These are phyloP conservation scores for Melieria picta DNA, from an alignment of 2,888 invertebrate genomes.

Conservation along the genomic window DNA sequence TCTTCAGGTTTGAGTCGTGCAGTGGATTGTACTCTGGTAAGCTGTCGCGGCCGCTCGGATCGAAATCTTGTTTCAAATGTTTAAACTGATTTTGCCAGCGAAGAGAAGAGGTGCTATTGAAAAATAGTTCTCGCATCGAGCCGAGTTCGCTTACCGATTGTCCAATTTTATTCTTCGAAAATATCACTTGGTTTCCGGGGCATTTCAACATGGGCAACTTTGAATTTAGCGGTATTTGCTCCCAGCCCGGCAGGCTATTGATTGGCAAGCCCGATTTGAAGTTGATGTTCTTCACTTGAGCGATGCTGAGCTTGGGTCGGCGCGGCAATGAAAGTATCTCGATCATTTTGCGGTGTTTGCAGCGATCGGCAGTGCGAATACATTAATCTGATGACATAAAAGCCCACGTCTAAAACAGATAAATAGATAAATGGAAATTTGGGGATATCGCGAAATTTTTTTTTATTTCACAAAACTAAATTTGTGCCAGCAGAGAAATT, in stretches of 20 bases:
- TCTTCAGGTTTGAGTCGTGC: constrained; percentile 71
- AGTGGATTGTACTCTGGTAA: constrained; percentile 69
- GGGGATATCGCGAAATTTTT: background rate
- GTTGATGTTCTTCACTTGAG: constrained; percentile 38
- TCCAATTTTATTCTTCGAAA: constrained; percentile 64
- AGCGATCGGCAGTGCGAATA: too few species aligned
- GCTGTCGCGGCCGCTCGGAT: constrained; percentile 52
- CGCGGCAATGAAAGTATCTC: constrained; percentile 58
- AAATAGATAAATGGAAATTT: background rate
- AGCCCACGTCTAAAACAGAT: too few species aligned
- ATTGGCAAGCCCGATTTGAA: constrained; percentile 59
- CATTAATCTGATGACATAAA: too few species aligned
- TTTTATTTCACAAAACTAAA: background rate
- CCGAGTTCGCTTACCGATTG: constrained; percentile 50
- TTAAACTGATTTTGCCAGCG: constrained; percentile 47
- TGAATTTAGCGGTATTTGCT: constrained; percentile 58
- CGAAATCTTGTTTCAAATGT: constrained; percentile 56
- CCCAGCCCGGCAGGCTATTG: constrained; percentile 64
- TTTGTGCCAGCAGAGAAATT: too few species aligned
- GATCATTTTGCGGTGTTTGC: constrained; percentile 47
- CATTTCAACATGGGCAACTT: constrained; percentile 65
- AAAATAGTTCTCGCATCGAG: too few species aligned
- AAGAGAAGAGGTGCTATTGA: background rate
- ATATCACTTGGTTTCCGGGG: constrained; percentile 63
- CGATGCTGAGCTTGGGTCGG: constrained; percentile 46